Base-by-base conservation (phyloP, 2,113 vertebrate genomes). In the Pteruthius melanotis region DNA sequence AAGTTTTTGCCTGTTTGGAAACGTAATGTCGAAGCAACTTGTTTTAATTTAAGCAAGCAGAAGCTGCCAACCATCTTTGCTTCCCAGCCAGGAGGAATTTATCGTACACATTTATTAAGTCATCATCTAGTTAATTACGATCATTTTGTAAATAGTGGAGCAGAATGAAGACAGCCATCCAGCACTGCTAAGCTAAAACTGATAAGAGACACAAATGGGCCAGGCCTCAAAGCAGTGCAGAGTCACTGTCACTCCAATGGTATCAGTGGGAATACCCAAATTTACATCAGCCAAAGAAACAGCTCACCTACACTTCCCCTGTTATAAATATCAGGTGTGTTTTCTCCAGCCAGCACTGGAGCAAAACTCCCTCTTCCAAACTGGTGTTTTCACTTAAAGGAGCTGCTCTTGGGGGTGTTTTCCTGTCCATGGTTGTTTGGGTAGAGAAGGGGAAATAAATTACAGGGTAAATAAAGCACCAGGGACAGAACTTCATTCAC, bases 1-100 rank as follows among this genome's bases (percentile, higher is more conserved):
- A 84, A 91, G 94, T 90, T 93, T 90, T 85, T 74, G 94, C 94
- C 80, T 94, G 94, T 89, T 97, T 96, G 87, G 89, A 97, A 96
- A 96, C 53, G 86, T 89, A 92, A 85, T 35, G 92, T 94, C 45
- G 53, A 97, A 97, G 80, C 87, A 90, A 75, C 88, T 96, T 97
- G 97, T 97, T 98, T 97, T 96, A 95, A 97, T 97, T 95, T 94
- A 94, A 53, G 53, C 86, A 31, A 80, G 94, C 35, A 89, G 49
- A 88, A 45, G 84, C 78, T 96, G 96, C 96, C 97, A 97, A 88
- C 80, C 72, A 77, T 60, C 91, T 92, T 80, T 35, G 37, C 76
- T 95, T 64, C 45, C 72, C 87, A 33, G 92, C 95, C 95, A 95
- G 94, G 87, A 90, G 88, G 93, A 95, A 97, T 93, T 83, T 74